Percentiles rank a stretch among this genome's conserved stretches.
phyloP scores from a whole-genome alignment of 2,797 vertebrate genomes.

The Bryconaethiops microstoma region DNA sequence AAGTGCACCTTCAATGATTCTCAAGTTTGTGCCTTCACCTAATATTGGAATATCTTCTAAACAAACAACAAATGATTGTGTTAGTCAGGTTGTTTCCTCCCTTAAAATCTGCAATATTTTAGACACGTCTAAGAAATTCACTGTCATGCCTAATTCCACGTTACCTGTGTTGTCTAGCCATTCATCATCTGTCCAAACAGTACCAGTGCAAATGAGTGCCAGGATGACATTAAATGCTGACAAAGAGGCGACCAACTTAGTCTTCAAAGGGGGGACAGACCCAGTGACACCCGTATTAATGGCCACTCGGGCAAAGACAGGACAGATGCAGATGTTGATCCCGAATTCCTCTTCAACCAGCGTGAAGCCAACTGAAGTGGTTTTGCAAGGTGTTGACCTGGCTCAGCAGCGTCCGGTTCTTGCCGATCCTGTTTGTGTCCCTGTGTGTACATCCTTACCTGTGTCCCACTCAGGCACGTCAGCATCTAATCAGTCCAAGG shows the following conservation, averaged over 20 bases:
- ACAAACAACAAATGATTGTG: not conserved
- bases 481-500: slow-evolving; percentile 13
- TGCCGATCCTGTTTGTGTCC: not conserved
- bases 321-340: not conserved
- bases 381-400: slow-evolving; percentile 7
- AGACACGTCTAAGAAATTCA: not conserved
- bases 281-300: not conserved
- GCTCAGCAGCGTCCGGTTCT: not conserved
- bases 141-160: not conserved
- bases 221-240: not conserved
- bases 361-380: not conserved
- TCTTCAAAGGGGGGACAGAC: slow-evolving; percentile 3
- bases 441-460: not conserved
- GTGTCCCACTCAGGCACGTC: not conserved
- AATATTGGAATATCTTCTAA: not conserved
- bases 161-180: not conserved
- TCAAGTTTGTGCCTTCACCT: not conserved
- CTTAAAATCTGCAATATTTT: not conserved
- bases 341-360: not conserved
- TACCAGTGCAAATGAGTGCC: not conserved
- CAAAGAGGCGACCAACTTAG: not conserved
- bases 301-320: not conserved
- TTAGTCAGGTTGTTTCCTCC: not conserved
- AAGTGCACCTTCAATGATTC: not conserved
- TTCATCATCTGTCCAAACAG: not conserved